Conservation (phyloP, 1,140 invertebrate species). For the Zaprionus ghesquierei region DNA sequence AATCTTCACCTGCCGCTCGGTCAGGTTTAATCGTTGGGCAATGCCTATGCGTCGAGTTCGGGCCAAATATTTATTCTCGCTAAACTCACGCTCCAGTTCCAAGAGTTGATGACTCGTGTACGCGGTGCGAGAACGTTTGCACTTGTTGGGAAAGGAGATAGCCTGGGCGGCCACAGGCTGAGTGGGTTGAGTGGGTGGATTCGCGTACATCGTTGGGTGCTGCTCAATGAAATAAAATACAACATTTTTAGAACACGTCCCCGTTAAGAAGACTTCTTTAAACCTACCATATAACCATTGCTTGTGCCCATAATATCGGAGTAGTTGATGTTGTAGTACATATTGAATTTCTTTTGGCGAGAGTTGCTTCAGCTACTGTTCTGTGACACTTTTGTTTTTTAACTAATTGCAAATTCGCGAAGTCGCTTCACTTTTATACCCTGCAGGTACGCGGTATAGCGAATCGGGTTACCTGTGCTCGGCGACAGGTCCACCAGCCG, state of each 20-base stretch:
- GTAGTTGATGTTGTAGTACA: conserved; percentile 19
- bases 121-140: conserved; percentile 86
- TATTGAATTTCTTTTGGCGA: conserved; percentile 42
- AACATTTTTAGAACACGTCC: neutral
- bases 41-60: conserved; percentile 91
- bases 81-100: conserved; percentile 83
- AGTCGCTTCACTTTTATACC: conserved; percentile 60
- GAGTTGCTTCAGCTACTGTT: conserved; percentile 25
- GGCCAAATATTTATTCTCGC: conserved; percentile 90
- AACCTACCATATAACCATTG: neutral
- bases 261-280: neutral
- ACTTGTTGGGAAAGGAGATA: conserved; percentile 41
- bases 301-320: conserved; percentile 1
- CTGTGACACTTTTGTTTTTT: conserved; percentile 57
- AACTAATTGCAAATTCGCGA: conserved; percentile 44
- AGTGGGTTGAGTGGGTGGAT: neutral
- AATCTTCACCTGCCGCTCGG: conserved; percentile 95
- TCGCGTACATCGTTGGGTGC: neutral
- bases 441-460: conserved; percentile 38
- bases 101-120: conserved; percentile 91
- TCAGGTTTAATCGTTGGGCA: conserved; percentile 87
- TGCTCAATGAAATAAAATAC: neutral
- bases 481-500: conserved; percentile 18
- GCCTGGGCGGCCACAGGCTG: neutral
- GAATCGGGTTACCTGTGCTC: conserved; percentile 48